phyloP scores from a whole-genome alignment of 2,797 vertebrate species.

The Alcedo quadribrachys region DNA sequence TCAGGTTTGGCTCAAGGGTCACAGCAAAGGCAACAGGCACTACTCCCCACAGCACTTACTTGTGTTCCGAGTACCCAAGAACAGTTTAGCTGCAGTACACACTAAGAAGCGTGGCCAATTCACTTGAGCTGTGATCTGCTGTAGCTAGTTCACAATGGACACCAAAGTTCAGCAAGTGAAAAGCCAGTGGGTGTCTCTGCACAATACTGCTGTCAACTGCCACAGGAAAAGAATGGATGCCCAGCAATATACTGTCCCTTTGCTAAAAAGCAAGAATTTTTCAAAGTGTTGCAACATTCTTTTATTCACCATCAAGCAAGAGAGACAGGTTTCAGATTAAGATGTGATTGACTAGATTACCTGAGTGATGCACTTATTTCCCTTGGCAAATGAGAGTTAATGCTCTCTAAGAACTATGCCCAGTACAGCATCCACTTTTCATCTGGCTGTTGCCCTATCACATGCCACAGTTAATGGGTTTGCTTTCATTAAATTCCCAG shows the following conservation, averaged over 20 bases:
- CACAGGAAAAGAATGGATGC: not conserved
- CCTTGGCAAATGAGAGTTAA: not conserved
- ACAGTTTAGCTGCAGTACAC: not conserved
- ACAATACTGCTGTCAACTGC: not conserved
- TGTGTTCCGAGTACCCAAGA: not conserved
- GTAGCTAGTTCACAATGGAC: not conserved
- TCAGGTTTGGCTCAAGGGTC: not conserved
- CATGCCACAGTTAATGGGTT: not conserved
- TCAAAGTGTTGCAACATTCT: not conserved
- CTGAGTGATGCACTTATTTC: not conserved
- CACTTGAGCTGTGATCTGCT: not conserved
- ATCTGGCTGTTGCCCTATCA: not conserved
- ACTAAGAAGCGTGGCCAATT: not conserved
- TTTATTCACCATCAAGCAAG: not conserved
- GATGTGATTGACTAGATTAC: not conserved
- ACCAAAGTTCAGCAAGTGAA: not conserved
- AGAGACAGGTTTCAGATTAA: not conserved
- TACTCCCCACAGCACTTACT: fast-evolving
- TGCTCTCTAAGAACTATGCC: not conserved
- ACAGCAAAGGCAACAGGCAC: not conserved
- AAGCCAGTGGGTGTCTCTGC: not conserved
- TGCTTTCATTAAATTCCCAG: not conserved
- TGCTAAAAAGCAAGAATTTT: not conserved
- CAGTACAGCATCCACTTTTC: not conserved
- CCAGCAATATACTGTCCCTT: not conserved